Evolutionary conservation across 2,888 invertebrate species (phyloP).

Genomic region (Apantesis nais): DNA sequence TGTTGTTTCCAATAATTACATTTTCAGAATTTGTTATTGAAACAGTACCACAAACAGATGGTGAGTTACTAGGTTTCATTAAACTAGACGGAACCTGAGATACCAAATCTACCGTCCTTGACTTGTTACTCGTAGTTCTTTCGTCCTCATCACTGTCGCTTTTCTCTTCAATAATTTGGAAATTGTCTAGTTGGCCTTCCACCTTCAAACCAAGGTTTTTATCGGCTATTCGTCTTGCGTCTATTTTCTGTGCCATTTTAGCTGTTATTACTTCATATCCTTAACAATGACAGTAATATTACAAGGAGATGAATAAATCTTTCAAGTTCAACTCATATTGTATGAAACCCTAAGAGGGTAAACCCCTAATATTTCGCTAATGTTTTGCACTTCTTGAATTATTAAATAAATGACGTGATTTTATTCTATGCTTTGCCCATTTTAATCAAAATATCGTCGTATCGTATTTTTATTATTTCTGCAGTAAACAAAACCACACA

Average conservation of each 20-base stretch:
- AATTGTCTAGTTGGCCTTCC: conserved; percentile 67
- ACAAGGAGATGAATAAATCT: neutral
- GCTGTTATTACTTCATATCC: conserved; percentile 15
- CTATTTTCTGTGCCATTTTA: conserved; percentile 59
- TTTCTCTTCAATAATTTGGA: conserved; percentile 66
- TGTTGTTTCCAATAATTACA: conserved; percentile 91
- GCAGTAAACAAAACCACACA: neutral
- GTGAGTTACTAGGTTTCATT: conserved; percentile 52
- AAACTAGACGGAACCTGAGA: conserved; percentile 56
- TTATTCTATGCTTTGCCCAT: neutral
- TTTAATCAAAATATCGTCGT: neutral
- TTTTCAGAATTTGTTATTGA: conserved; percentile 89
- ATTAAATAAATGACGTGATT: neutral
- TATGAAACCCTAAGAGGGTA: neutral
- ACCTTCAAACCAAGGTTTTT: conserved; percentile 60
- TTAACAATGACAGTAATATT: neutral
- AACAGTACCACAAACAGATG: conserved; percentile 83
- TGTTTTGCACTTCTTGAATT: neutral
- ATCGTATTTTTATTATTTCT: neutral
- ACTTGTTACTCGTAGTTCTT: conserved; percentile 38
- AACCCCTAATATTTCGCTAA: neutral
- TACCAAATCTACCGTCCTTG: conserved; percentile 48
- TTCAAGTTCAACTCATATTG: neutral
- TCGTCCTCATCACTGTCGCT: conserved; percentile 62
- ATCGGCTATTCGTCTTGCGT: conserved; percentile 42